Base-by-base conservation (phyloP, 2,888 invertebrate species). In the Rotaria macrura region DNA sequence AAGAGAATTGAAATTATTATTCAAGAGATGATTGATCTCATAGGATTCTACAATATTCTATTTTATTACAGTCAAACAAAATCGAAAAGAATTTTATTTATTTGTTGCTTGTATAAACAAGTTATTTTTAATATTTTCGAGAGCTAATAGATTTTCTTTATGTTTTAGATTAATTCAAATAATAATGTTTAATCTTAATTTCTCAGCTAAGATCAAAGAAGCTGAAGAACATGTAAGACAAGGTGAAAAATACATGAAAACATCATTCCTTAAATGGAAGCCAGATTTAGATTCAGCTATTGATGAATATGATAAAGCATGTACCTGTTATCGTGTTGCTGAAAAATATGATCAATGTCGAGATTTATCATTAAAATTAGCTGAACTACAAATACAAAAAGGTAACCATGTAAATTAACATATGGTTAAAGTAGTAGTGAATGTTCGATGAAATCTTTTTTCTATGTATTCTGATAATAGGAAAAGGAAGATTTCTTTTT, bases 281-380 rank as follows among this genome's bases (percentile, higher is more conserved):
- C 96, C 97, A 0, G 97, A 99, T 91, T 95, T 93, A 89, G 97
- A 98, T 90, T 93, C 94, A 54, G 98, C 98, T 55, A 96, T 96
- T 2, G 95, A 95, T 89, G 96, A 96, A 90, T 97, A 95, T 90
- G 94, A 93, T 87, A 95, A 95, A 93, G 98, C 98, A 90, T 96
- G 96, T 96, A 57, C 84, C 14, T 86, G 86, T 38, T 86, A 84
- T 65, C 84, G 84, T 40, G 83, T 84, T 2, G 86, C 86, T 40
- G 74, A 86, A 83, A 74, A 84, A 14, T 85, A 55, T 84, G 65
- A 86, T 29, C 72, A 57, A 38, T 79, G 79, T 40, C 52, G 84
- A 25, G 55, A 86, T 43, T 40, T 40, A 72, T 84, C 47, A 38
- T 34, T 83, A 40, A 49, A 54, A 65, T 43, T 74, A 54, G 86